Percentiles rank a stretch among this genome's conserved stretches.
Evolutionary conservation across 2,888 invertebrate species (phyloP).

Genomic region (Eretmocerus hayati): DNA sequence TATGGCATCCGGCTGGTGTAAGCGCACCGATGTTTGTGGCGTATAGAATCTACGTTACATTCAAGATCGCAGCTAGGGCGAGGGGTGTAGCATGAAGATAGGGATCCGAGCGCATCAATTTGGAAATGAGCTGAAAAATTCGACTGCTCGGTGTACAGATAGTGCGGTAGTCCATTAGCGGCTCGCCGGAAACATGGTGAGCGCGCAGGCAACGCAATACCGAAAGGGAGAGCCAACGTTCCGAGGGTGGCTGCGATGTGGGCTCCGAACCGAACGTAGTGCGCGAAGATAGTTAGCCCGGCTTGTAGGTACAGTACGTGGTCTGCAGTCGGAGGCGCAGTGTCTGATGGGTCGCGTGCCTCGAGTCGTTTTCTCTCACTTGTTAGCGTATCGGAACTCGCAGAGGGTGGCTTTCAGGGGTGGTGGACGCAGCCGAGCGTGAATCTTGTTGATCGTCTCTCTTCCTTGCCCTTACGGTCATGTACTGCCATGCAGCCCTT

Average conservation of each 20-base stretch:
- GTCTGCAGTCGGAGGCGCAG: no score
- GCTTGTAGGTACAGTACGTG: no score
- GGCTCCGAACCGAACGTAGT: no score
- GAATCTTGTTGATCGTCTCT: conserved; percentile 32
- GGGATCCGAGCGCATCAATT: conserved; percentile 4
- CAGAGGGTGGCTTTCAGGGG: conserved; percentile 36
- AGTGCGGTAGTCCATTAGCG: conserved; percentile 16
- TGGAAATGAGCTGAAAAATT: conserved; percentile 20
- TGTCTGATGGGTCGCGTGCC: no score
- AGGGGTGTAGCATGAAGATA: not conserved
- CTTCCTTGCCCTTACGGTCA: conserved; percentile 22
- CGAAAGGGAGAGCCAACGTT: no score
- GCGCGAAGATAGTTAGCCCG: no score
- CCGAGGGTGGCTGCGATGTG: no score
- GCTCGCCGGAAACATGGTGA: conserved; percentile 13
- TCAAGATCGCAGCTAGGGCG: not conserved
- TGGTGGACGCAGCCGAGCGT: conserved; percentile 41
- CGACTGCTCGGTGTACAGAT: not conserved
- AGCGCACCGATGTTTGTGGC: no score
- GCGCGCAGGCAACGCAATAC: not conserved
- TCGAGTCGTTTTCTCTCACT: conserved; percentile 21
- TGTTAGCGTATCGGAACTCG: conserved; percentile 34
- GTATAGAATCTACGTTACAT: no score
- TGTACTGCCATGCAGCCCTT: no score
- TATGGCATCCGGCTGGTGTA: not conserved